Percentiles rank a stretch among this genome's conserved stretches.
Evolutionary conservation across 92 coral and sea anemone species (phyloP).

Genomic region (Umimayanthus chanpuru): DNA sequence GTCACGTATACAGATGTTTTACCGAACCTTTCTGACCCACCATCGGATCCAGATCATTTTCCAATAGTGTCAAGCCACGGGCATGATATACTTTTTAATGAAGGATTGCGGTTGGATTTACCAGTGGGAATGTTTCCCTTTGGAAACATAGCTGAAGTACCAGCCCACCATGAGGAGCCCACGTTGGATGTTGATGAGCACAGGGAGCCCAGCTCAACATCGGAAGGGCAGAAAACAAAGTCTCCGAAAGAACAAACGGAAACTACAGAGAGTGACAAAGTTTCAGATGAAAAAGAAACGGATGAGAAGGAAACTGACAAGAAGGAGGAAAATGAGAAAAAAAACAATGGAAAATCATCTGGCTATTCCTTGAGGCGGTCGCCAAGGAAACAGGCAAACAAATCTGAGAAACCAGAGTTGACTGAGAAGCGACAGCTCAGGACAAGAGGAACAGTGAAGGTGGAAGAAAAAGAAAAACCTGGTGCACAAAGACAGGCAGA

Average conservation of each 20-base stretch:
- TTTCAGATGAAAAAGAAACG: constrained; percentile 7
- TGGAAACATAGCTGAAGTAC: constrained; percentile 28
- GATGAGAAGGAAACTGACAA: constrained; percentile 15
- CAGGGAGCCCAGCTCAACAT: constrained; percentile 39
- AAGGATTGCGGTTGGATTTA: constrained; percentile 49
- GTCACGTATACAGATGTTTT: constrained; percentile 60
- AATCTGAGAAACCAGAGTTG: constrained; percentile 26
- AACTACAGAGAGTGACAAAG: constrained; percentile 38
- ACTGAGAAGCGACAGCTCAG: constrained; percentile 20
- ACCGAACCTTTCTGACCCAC: constrained; percentile 41
- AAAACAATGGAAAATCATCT: not conserved
- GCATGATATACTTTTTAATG: constrained; percentile 56
- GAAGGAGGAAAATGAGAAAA: constrained; percentile 26
- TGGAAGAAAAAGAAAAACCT: constrained; percentile 21
- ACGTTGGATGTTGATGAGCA: constrained; percentile 22
- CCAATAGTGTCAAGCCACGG: constrained; percentile 53
- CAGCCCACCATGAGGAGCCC: not conserved
- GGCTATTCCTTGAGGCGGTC: constrained; percentile 46
- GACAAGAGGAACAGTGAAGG: not conserved
- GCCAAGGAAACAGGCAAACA: constrained; percentile 49
- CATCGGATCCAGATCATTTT: constrained; percentile 48
- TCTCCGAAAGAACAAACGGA: not conserved
- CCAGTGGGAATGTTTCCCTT: constrained; percentile 42
- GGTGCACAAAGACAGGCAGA: constrained; percentile 6
- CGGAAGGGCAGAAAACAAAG: constrained; percentile 41